Base-by-base conservation (phyloP, 2,113 vertebrate species). In the Candoia aspera region DNA sequence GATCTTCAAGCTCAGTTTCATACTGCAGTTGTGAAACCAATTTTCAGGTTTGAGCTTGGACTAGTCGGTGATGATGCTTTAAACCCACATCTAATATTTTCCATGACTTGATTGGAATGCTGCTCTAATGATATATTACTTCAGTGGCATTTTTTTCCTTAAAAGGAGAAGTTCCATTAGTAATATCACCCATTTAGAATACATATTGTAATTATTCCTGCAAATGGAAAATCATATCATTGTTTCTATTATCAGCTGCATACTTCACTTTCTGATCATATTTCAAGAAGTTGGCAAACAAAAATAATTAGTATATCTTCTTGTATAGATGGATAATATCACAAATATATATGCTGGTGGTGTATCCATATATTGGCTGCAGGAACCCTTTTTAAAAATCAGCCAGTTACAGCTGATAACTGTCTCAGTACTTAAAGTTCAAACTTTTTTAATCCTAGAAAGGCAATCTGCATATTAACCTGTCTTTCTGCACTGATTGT, bases 291-390 rank as follows among this genome's bases (percentile, higher is more conserved):
- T 0, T 0, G 68, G 87, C 49, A 58, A 46, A 13, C 68, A 17
- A 68, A 90, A 95, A 91, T 91, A 58, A 93, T 89, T 42, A 94
- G 90, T 94, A 92, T 94, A 53, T 10, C 90, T 19, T 26, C 92
- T 93, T 88, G 90, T 33, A 88, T 60, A 37, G 57, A 62, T 33
- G 9, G 17, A 23, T 54, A 84, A 91, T 93, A 86, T 29, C 42
- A 88, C 91, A 54, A 59, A 2, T 84, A 10, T 57, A 60, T 19
- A 19, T 58, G 17, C 57, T 19, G 17, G 57, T 19, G 57, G 17
- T 17, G 13, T 58, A 58, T 58, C 57, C 17, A 58, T 58, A 19
- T 19, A 58, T 58, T 58, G 15, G 17, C 13, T 58, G 57, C 17
- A 19, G 57, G 57, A 58, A 58, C 13, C 19, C 17, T 58, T 58